Evolutionary conservation across 2,888 invertebrate species (phyloP).

Genomic region (Harpalus rufipes): DNA sequence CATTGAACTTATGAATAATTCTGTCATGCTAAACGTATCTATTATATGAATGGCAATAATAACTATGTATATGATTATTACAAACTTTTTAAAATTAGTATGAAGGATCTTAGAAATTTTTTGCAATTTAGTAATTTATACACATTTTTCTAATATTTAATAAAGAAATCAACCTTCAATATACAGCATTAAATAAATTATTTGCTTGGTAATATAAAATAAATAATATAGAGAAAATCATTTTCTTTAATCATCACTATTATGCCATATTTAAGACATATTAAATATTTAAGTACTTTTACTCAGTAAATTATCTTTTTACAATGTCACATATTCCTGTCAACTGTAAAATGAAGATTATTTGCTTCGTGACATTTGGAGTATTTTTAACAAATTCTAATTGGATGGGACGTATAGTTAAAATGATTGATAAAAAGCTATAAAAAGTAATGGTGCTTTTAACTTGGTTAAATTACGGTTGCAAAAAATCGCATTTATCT

Average conservation of each 20-base stretch:
- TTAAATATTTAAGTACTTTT: background rate
- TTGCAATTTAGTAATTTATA: conserved; percentile 13
- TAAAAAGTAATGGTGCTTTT: conserved; percentile 31
- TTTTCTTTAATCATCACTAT: background rate
- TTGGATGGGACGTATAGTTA: conserved; percentile 9
- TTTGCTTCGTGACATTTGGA: background rate
- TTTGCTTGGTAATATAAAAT: background rate
- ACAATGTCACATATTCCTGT: background rate
- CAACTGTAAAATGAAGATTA: background rate
- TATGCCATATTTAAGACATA: background rate
- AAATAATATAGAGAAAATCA: conserved; percentile 28
- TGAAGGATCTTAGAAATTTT: conserved; percentile 10
- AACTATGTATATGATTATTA: background rate
- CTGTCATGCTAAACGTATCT: background rate
- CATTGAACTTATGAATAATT: background rate
- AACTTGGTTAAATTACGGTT: conserved; percentile 27
- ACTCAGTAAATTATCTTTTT: background rate
- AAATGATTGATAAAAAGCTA: conserved; percentile 29
- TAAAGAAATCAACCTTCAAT: conserved; percentile 42
- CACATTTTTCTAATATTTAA: background rate
- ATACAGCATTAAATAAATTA: background rate
- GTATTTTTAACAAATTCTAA: conserved; percentile 26
- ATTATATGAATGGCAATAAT: background rate
- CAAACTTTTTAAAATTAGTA: background rate
- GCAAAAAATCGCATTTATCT: conserved; percentile 23